These are phyloP conservation scores for Poecilia gillii DNA, from an alignment of 2,797 vertebrate genomes.

Conservation along the genomic window DNA sequence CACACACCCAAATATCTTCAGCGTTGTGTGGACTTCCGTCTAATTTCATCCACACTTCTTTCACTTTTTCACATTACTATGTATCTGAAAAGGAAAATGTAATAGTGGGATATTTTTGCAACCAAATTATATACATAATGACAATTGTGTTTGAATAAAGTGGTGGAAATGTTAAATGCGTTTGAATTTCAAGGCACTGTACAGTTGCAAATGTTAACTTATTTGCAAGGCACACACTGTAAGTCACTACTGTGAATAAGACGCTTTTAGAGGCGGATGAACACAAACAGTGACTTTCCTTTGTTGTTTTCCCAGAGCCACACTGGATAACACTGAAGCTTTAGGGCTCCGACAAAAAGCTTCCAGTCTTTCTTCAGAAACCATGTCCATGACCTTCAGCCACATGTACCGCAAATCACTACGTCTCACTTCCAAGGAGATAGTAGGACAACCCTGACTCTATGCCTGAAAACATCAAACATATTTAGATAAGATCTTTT, in stretches of 20 bases:
- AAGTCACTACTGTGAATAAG: neutral
- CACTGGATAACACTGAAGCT: conserved; percentile 65
- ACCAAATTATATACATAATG: neutral
- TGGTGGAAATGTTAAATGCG: neutral
- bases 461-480: neutral
- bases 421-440: conserved; percentile 88
- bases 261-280: neutral
- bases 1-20: neutral
- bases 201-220: neutral
- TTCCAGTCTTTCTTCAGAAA: conserved; percentile 59
- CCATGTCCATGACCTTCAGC: conserved; percentile 63
- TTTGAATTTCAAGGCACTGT: neutral
- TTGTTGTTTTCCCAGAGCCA: conserved; percentile 55
- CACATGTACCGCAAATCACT: conserved; percentile 91
- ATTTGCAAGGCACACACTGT: neutral
- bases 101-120: neutral
- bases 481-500: neutral
- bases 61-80: neutral
- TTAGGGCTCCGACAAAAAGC: conserved; percentile 59
- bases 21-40: neutral
- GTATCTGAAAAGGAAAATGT: neutral
- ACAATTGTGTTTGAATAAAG: neutral
- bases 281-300: neutral
- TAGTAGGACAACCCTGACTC: conserved; percentile 74
- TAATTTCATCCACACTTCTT: neutral